Conservation (phyloP, 2,113 vertebrate genomes). For the Lamprologus lemairii region DNA sequence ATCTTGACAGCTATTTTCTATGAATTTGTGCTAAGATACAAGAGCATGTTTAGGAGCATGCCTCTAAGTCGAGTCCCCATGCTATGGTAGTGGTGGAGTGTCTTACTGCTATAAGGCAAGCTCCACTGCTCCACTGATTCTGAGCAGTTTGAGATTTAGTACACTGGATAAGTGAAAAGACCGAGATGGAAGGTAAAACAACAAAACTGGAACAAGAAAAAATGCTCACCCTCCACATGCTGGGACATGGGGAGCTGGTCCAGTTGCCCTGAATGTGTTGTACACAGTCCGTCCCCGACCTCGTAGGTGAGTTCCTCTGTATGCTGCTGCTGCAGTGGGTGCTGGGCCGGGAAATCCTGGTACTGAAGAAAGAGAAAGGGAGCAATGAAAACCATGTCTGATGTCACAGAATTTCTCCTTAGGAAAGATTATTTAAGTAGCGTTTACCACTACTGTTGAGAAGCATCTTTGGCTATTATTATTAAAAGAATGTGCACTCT, state of each 20-base stretch:
- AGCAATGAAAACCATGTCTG: neutral
- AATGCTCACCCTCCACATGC: constrained; percentile 90
- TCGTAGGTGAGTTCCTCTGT: constrained; percentile 90
- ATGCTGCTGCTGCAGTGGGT: constrained; percentile 83
- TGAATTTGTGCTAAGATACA: constrained; percentile 61
- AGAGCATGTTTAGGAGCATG: constrained; percentile 49
- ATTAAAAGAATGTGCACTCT: neutral
- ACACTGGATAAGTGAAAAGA: neutral
- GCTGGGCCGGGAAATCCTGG: constrained; percentile 93
- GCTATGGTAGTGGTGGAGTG: constrained; percentile 30
- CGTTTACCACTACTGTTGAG: neutral
- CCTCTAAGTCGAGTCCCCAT: constrained; percentile 48
- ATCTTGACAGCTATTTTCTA: constrained; percentile 52
- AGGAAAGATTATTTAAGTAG: neutral
- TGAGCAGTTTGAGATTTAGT: neutral
- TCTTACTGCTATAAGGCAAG: constrained; percentile 31
- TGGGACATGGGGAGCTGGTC: constrained; percentile 89
- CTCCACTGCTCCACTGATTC: constrained; percentile 28
- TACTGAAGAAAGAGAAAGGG: constrained; percentile 67
- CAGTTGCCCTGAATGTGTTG: constrained; percentile 90
- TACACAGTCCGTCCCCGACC: constrained; percentile 91
- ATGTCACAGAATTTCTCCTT: neutral
- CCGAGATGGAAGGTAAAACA: neutral
- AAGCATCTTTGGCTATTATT: neutral
- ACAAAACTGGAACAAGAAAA: neutral